Evolutionary conservation across 2,888 invertebrate genomes (phyloP).

Genomic region (Aplocera efformata): DNA sequence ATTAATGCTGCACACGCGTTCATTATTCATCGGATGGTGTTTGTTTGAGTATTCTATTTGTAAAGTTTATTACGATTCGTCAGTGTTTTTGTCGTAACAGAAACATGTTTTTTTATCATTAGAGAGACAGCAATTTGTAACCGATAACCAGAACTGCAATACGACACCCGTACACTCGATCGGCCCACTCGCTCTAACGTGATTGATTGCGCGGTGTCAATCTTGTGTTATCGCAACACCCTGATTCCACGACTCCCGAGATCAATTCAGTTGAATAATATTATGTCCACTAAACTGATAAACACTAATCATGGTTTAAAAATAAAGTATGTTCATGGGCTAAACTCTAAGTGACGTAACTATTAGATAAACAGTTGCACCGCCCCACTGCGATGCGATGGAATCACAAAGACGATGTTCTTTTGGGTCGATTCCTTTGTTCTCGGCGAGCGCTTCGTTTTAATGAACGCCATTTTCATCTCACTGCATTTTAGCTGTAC

Average conservation of each 20-base stretch:
- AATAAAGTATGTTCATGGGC: too few species aligned
- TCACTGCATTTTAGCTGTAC: constrained; percentile 20
- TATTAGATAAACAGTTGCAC: constrained; percentile 14
- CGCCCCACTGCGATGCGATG: constrained; percentile 9
- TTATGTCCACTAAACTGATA: too few species aligned
- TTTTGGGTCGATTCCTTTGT: constrained; percentile 24
- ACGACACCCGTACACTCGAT: constrained; percentile 54
- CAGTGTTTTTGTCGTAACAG: constrained; percentile 34
- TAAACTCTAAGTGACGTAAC: too few species aligned
- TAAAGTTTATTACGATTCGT: constrained; percentile 32
- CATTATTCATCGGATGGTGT: constrained; percentile 34
- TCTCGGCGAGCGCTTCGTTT: constrained; percentile 18
- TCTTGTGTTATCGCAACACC: constrained; percentile 62
- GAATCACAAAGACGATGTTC: constrained; percentile 21
- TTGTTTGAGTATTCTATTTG: constrained; percentile 39
- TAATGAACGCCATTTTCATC: constrained; percentile 23
- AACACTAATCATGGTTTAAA: too few species aligned
- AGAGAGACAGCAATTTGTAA: constrained; percentile 67
- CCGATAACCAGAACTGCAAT: constrained; percentile 70
- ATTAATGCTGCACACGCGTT: constrained; percentile 35
- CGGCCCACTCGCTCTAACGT: constrained; percentile 58
- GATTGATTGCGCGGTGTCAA: constrained; percentile 71
- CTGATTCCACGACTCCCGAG: constrained; percentile 40
- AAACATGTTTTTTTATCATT: constrained; percentile 57
- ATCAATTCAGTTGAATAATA: constrained; percentile 50